Base-by-base conservation (phyloP, 2,797 vertebrate species). In the Champsocephalus gunnari region DNA sequence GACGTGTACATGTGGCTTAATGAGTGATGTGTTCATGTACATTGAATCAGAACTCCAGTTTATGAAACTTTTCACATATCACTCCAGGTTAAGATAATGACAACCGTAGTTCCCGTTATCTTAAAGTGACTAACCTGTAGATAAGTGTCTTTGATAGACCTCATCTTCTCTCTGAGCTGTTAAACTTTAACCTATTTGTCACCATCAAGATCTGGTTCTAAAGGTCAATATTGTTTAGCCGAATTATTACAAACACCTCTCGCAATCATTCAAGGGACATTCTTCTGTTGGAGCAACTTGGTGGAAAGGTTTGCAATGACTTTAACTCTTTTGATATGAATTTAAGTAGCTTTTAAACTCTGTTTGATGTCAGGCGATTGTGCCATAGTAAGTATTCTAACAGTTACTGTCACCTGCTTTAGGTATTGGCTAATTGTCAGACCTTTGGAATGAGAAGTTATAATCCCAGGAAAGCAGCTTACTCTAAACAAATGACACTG, bases 161-260 rank as follows among this genome's bases (percentile, higher is more conserved):
- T 68, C 65, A 56, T 69, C 71, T 57, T 50, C 28, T 48, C 4
- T 63, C 14, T 16, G 24, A 34, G 34, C 38, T 57, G 19, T 41
- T 57, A 48, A 73, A 45, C 71, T 82, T 86, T 56, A 57, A 7
- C 17, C 50, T 17, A 21, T 66, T 70, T 55, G 53, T 79, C 62
- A 71, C 55, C 43, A 57, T 47, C n/a, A 57, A 54, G 53, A 71
- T 63, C 58, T 11, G 6, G 78, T 58, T 87, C 68, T 73, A 85
- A 90, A 91, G 87, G 86, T 89, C 78, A 68, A 12, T 38, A 9
- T 59, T 58, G 41, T 73, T 66, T 65, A 24, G 3, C 76, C 9
- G 59, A 73, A 73, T 73, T 66, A 80, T 6, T 11, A 45, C 7
- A 64, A 48, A 28, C n/a, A 2, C 4, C 28, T 75, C 3, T 71